Evolutionary conservation across 1,140 invertebrate genomes (phyloP), one percentile per base, ranked within the genome.

Genomic region (Whitmania pigra): DNA sequence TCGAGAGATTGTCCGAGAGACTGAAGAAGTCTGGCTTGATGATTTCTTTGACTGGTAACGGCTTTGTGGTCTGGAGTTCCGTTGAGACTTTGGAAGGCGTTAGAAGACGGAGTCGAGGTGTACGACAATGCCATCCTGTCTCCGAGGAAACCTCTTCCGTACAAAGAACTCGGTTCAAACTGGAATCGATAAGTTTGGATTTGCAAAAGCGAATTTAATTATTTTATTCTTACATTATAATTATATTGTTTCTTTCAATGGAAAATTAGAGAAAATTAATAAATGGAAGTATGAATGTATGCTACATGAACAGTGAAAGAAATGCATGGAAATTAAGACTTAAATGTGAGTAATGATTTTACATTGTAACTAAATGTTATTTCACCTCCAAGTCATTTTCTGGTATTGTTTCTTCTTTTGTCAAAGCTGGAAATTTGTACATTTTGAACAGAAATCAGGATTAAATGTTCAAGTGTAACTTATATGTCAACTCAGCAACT

Each of bases 1-100:
- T 53, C 22, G 9, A 71, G 49, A 25, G 40, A 71, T 0, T 54
- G 40, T 31, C 27, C 60, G 15, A 31, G 60, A 57, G 25, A 54
- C 60, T 29, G 27, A 63, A 54, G 25, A 55, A 27, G 54, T 20
- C 55, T 72, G 25, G 22, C 13, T 15, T 29, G 27, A 53, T 74
- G 70, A 20, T 31, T 31, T 27, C 70, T 27, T 27, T 25, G 29
- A 31, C 53, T 69, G 57, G 60, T 6, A n/a, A 4, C 29, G 55
- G 22, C 60, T 40, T 60, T 69, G 67, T 73, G 72, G 31, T 73
- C 67, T 1, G 72, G 72, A 15, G 72, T 73, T 13, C 31, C 72
- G 53, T 73, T 69, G 18, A 73, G 72, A 49, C 72, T 73, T 49
- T 55, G 63, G 72, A 43, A 73, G 49, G 70, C 67, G n/a, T 43